phyloP scores from a whole-genome alignment of 30 jellyfish, hydroid and myxozoan species.

The Hydractinia echinata region DNA sequence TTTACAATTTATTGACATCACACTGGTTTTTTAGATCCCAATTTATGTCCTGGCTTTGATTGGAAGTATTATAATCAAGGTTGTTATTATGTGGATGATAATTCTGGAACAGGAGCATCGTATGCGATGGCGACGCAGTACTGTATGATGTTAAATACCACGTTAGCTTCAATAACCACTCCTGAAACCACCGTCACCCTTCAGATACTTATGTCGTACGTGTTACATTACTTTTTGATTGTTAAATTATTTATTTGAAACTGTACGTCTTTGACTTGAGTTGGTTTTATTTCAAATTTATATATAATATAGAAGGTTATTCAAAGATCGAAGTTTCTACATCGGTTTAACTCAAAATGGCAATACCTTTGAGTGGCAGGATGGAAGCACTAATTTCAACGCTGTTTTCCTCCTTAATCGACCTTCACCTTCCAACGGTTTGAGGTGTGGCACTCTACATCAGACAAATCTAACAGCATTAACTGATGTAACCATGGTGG shows the following conservation, averaged over 20 bases:
- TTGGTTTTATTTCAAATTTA: too few species aligned
- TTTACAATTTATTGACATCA: too few species aligned
- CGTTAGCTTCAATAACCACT: not conserved
- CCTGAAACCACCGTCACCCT: too few species aligned
- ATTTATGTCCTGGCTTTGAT: slow-evolving; percentile 2
- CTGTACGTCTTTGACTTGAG: too few species aligned
- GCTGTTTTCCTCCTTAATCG: too few species aligned
- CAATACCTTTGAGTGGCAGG: not conserved
- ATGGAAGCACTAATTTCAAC: not conserved
- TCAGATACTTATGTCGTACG: too few species aligned
- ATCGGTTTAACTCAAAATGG: slow-evolving; percentile 1
- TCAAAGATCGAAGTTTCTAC: not conserved
- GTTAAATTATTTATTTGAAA: too few species aligned
- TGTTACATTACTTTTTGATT: too few species aligned
- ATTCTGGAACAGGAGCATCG: not conserved
- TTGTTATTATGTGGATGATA: slow-evolving; percentile 8
- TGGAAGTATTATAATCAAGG: not conserved
- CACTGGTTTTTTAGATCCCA: not conserved
- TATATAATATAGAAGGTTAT: too few species aligned
- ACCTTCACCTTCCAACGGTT: too few species aligned
- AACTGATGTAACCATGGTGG: not conserved
- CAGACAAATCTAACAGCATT: too few species aligned
- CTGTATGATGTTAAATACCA: not conserved
- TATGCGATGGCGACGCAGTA: not conserved
- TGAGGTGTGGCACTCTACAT: too few species aligned